Conservation (phyloP, 1,140 invertebrate genomes). For the Leucophenga varia region DNA sequence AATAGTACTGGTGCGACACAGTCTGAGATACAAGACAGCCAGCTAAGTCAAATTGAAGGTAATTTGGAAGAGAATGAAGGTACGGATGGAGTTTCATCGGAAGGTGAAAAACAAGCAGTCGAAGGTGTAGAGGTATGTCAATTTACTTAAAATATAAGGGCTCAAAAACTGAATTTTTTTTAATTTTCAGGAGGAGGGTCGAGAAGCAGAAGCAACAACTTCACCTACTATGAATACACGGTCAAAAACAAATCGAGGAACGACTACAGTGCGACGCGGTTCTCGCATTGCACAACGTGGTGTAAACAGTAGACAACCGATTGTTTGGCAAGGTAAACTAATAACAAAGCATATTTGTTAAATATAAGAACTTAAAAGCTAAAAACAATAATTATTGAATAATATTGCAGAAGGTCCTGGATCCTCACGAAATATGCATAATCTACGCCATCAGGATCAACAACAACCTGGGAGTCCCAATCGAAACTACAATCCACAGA, state of each 20-base stretch:
- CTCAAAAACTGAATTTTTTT: not conserved
- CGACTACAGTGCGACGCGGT: constrained; percentile 36
- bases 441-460: constrained; percentile 23
- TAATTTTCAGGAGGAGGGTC: constrained; percentile 63
- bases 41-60: constrained; percentile 33
- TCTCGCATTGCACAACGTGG: constrained; percentile 29
- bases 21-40: constrained; percentile 42
- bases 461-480: constrained; percentile 16
- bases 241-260: constrained; percentile 38
- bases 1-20: constrained; percentile 44
- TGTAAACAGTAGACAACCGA: constrained; percentile 44
- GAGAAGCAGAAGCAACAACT: constrained; percentile 70
- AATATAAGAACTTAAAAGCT: too few relatives aligned
- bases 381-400: not conserved
- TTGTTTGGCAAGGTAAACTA: constrained; percentile 54
- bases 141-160: not conserved
- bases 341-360: not conserved
- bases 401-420: constrained; percentile 17
- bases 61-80: constrained; percentile 53
- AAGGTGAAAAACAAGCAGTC: constrained; percentile 63
- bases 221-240: constrained; percentile 59
- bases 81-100: constrained; percentile 60
- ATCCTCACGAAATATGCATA: constrained; percentile 23
- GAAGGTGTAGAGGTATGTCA: constrained; percentile 56
- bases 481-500: constrained; percentile 13